Evolutionary conservation across 2,113 vertebrate genomes (phyloP).

Genomic region (Clarias gariepinus): DNA sequence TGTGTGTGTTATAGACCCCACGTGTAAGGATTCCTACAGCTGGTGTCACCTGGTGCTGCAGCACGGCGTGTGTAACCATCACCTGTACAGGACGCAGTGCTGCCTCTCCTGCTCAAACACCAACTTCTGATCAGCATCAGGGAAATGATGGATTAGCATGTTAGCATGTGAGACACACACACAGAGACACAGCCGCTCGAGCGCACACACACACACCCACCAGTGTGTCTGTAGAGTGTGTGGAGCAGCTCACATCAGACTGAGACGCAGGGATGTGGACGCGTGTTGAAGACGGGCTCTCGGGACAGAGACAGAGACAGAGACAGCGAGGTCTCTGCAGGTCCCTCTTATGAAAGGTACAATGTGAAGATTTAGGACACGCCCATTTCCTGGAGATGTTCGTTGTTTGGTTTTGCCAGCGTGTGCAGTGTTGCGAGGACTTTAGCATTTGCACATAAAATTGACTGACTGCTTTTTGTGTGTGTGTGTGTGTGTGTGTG

Average conservation of each 20-base stretch:
- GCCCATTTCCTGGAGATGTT: neutral
- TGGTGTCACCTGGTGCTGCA: constrained; percentile 86
- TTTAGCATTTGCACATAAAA: neutral
- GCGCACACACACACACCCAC: neutral
- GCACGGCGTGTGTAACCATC: constrained; percentile 81
- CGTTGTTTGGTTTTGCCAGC: neutral
- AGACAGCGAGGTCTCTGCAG: neutral
- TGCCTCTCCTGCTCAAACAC: constrained; percentile 82
- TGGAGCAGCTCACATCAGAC: neutral
- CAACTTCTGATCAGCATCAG: constrained; percentile 70
- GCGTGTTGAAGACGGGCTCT: neutral
- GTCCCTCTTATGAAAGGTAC: neutral
- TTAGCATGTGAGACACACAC: neutral
- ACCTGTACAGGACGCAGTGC: constrained; percentile 83
- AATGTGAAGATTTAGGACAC: neutral
- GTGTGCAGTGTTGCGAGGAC: neutral
- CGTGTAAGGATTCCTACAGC: constrained; percentile 71
- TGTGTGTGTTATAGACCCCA: constrained; percentile 54
- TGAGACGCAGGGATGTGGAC: neutral
- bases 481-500: too few species aligned
- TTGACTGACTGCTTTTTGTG: neutral
- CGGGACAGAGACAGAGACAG: neutral
- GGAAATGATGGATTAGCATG: constrained; percentile 5
- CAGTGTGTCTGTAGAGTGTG: neutral
- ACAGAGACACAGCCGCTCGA: neutral